Evolutionary conservation across 2,113 vertebrate genomes (phyloP).

Genomic region (Halcyon senegalensis): DNA sequence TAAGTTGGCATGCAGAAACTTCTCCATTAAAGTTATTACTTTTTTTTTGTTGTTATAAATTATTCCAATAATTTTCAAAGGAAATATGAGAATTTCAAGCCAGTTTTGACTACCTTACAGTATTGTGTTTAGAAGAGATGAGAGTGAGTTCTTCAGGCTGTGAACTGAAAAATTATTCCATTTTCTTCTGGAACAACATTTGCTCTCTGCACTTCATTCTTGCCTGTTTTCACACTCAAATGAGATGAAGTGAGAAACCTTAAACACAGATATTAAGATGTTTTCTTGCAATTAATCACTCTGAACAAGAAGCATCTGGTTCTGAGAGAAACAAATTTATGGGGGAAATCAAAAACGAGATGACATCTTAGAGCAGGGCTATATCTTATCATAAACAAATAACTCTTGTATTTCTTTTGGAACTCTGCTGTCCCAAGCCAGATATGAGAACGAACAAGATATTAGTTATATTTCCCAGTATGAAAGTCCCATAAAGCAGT

Average conservation of each 20-base stretch:
- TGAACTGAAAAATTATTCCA: neutral
- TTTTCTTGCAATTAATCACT: slow-evolving; percentile 16
- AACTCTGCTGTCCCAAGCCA: neutral
- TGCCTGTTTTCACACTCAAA: slow-evolving; percentile 2
- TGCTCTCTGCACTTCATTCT: neutral
- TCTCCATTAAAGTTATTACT: neutral
- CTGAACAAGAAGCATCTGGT: slow-evolving; percentile 15
- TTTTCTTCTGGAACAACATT: slow-evolving; percentile 3
- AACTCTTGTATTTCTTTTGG: slow-evolving; percentile 45
- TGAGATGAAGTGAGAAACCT: neutral
- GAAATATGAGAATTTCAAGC: neutral
- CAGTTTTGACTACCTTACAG: neutral
- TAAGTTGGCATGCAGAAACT: neutral
- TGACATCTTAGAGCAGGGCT: neutral
- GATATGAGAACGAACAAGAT: slow-evolving; percentile 31
- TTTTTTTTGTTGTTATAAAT: neutral
- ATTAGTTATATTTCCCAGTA: neutral
- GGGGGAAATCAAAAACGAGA: slow-evolving; percentile 10
- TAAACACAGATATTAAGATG: neutral
- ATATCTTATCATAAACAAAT: slow-evolving; percentile 54
- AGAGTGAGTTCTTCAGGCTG: neutral
- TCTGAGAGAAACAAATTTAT: neutral
- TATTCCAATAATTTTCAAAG: neutral
- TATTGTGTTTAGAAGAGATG: neutral
- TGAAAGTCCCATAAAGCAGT: slow-evolving; percentile 14